Conservation (phyloP, 2,888 invertebrate species). For the Barypeithes pellucidus region DNA sequence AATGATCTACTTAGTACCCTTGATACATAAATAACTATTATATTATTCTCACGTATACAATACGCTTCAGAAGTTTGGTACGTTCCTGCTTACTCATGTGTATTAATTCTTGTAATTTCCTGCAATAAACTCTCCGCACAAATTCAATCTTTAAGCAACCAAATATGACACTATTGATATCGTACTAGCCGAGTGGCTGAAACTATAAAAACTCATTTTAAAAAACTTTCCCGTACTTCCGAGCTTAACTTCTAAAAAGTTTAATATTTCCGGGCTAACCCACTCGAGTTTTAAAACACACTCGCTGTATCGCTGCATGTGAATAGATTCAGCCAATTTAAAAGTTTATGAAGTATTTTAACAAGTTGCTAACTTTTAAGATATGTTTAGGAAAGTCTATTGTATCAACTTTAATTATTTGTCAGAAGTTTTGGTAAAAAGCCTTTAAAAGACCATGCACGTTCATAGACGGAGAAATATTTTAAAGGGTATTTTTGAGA, state of each 20-base stretch:
- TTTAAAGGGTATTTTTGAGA: background rate
- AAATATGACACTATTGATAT: background rate
- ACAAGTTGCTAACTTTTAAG: conserved; percentile 32
- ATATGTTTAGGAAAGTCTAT: conserved; percentile 25
- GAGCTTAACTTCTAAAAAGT: background rate
- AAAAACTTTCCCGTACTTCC: conserved; percentile 9
- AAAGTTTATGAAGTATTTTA: conserved; percentile 33
- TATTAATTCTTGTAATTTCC: too few species aligned
- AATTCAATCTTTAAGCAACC: too few species aligned
- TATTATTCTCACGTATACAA: too few species aligned
- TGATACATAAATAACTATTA: too few species aligned
- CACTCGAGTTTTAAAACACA: conserved; percentile 14
- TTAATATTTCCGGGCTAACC: conserved; percentile 7
- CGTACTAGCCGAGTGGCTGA: background rate
- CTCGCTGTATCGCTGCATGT: conserved; percentile 23
- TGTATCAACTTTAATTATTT: conserved; percentile 36
- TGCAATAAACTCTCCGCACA: too few species aligned
- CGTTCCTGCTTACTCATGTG: too few species aligned
- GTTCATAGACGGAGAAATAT: background rate
- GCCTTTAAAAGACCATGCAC: background rate
- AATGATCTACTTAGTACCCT: too few species aligned
- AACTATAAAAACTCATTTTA: background rate
- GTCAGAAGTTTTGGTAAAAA: conserved; percentile 14
- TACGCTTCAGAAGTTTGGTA: too few species aligned
- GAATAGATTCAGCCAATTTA: conserved; percentile 32